phyloP scores from a whole-genome alignment of 2,113 vertebrate species.

The Rafetus swinhoei region DNA sequence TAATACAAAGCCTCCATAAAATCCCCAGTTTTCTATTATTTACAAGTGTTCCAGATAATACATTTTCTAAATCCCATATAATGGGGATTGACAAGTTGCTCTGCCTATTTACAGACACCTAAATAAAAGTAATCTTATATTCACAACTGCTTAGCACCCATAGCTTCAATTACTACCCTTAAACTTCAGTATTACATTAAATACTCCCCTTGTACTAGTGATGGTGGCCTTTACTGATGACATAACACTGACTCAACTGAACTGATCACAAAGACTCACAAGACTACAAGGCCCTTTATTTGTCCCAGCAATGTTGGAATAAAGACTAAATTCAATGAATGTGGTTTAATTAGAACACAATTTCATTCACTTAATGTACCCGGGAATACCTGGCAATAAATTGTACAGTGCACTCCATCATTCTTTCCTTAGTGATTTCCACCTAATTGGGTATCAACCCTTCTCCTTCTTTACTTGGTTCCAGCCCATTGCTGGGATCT shows the following conservation, averaged over 20 bases:
- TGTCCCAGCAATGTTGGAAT: too few species aligned
- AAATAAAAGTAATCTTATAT: neutral
- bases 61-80: accelerated
- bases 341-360: too few species aligned
- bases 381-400: too few species aligned
- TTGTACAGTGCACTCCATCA: too few species aligned
- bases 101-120: neutral
- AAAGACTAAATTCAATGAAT: too few species aligned
- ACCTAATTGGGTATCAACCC: too few species aligned
- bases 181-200: neutral
- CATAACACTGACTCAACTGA: neutral
- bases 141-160: neutral
- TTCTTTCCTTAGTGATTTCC: too few species aligned
- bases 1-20: neutral
- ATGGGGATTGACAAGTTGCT: neutral
- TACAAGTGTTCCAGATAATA: neutral
- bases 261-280: neutral
- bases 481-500: neutral
- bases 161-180: neutral
- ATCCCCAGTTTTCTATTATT: neutral
- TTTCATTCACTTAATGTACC: too few species aligned
- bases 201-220: neutral
- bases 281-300: neutral
- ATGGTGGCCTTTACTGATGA: neutral
- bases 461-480: too few species aligned